These are phyloP conservation scores for Tethya wilhelma DNA, from an alignment of 37 sponge, comb jelly and placozoan genomes.

Conservation along the genomic window DNA sequence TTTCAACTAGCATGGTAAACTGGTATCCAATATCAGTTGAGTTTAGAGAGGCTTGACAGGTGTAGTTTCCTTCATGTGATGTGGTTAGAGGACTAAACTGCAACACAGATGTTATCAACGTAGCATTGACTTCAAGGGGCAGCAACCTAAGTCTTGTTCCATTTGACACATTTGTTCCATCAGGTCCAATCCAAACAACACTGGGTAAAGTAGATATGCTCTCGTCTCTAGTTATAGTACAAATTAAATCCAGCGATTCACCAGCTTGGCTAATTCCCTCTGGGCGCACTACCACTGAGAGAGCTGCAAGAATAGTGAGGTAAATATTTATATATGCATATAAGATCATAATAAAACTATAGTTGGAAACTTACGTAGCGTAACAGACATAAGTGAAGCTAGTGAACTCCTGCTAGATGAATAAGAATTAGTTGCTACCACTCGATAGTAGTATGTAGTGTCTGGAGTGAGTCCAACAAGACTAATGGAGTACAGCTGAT, in stretches of 20 bases:
- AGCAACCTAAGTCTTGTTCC: constrained; percentile 1
- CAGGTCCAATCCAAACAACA: constrained; percentile 4
- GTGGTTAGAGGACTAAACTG: constrained; percentile 1
- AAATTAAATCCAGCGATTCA: neutral
- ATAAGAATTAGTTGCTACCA: constrained; percentile 4
- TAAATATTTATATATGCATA: neutral
- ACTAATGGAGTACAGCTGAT: constrained; percentile 3
- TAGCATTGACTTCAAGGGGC: neutral
- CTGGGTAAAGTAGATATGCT: neutral
- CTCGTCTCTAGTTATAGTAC: neutral
- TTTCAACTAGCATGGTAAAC: neutral
- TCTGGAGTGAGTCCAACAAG: constrained; percentile 7
- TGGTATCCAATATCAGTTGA: neutral
- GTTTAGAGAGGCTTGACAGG: constrained; percentile 1
- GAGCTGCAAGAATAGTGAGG: neutral
- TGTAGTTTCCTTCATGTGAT: constrained; percentile 10
- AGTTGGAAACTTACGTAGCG: constrained; percentile 9
- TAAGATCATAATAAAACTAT: neutral
- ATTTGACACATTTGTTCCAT: neutral
- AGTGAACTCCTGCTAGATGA: neutral
- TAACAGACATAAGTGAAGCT: neutral
- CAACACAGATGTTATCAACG: constrained; percentile 15
- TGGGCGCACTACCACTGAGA: neutral
- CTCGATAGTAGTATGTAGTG: constrained; percentile 30
- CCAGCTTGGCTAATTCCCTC: constrained; percentile 6